Percentiles rank a stretch among this genome's conserved stretches.
These are phyloP conservation scores for Nyleta sp. DNA, from an alignment of 2,888 invertebrate genomes.

Conservation along the genomic window DNA sequence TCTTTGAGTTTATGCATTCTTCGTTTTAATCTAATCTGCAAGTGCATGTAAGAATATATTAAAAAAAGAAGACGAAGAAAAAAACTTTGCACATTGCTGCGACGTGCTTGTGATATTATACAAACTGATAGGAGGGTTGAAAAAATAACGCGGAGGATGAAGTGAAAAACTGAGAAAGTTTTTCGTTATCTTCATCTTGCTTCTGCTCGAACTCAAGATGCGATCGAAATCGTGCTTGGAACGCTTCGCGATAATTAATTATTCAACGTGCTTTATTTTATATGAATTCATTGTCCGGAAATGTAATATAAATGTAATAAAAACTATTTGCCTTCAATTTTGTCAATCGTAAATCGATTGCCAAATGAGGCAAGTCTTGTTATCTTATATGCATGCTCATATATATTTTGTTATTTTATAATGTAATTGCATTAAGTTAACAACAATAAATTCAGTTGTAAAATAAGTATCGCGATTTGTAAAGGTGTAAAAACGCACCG, in stretches of 20 bases:
- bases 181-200: constrained; percentile 34
- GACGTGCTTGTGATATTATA: constrained; percentile 78
- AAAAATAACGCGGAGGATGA: constrained; percentile 53
- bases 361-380: no score
- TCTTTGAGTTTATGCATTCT: constrained; percentile 75
- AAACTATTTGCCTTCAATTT: no score
- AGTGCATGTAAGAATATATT: constrained; percentile 82
- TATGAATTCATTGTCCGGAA: not conserved
- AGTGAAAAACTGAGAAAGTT: constrained; percentile 56
- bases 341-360: no score
- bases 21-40: constrained; percentile 81
- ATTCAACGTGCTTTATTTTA: constrained; percentile 1
- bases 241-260: constrained; percentile 28
- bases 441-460: no score
- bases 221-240: constrained; percentile 27
- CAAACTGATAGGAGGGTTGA: constrained; percentile 58
- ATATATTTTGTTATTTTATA: no score
- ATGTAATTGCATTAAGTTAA: no score
- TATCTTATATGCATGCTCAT: no score
- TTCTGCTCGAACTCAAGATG: constrained; percentile 43
- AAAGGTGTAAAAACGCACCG: no score
- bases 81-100: constrained; percentile 76
- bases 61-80: constrained; percentile 68
- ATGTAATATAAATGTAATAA: not conserved
- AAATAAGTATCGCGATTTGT: no score